These are phyloP conservation scores for Drosophila ercepeae DNA, from an alignment of 1,140 invertebrate species.

Conservation along the genomic window DNA sequence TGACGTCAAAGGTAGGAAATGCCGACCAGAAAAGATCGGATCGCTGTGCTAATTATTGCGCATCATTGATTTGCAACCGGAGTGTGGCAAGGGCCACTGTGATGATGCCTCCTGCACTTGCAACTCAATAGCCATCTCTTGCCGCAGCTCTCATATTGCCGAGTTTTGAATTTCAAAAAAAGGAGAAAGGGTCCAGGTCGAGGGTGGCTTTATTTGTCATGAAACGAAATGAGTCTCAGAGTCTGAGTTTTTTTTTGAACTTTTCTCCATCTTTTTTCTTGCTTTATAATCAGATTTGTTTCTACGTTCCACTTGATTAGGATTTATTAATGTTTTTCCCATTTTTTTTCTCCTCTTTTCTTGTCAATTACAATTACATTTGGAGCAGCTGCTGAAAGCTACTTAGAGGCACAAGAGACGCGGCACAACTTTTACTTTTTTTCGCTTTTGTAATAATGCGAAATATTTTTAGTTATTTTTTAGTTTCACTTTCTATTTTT, in stretches of 20 bases:
- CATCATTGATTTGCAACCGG: conserved; percentile 57
- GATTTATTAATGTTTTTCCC: conserved; percentile 45
- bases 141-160: conserved; percentile 20
- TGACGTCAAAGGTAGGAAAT: conserved; percentile 34
- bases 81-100: conserved; percentile 50
- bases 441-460: conserved; percentile 38
- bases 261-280: conserved; percentile 21
- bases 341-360: conserved; percentile 4
- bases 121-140: conserved; percentile 5
- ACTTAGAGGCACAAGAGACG: conserved; percentile 12
- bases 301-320: conserved; percentile 67
- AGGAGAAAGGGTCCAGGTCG: not conserved
- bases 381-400: conserved; percentile 62
- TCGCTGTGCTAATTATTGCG: conserved; percentile 73
- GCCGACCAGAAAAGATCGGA: conserved; percentile 8
- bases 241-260: no score
- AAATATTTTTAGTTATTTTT: conserved; percentile 47
- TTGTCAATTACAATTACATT: conserved; percentile 76
- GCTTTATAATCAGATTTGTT: conserved; percentile 38
- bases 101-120: conserved; percentile 18
- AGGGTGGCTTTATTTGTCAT: conserved; percentile 35
- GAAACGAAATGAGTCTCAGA: conserved; percentile 75
- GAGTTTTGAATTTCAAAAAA: conserved; percentile 64
- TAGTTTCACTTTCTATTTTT: conserved; percentile 51
- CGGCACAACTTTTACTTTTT: conserved; percentile 56